Conservation (phyloP, 2,888 invertebrate genomes). For the Capitulum mitella region DNA sequence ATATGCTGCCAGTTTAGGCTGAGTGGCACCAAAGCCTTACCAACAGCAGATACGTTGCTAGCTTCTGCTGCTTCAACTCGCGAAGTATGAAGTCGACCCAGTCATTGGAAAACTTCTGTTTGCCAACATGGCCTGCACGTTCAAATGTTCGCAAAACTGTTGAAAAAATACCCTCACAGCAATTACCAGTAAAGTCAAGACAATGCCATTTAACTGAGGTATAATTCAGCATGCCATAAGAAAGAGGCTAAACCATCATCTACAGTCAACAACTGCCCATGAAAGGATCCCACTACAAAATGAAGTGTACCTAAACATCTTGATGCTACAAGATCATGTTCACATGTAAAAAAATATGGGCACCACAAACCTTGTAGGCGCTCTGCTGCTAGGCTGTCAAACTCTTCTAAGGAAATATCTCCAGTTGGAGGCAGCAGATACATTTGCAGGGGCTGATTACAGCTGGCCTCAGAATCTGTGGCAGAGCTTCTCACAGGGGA, state of each 20-base stretch:
- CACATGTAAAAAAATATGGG: slow-evolving; percentile 11
- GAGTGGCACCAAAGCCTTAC: too few species aligned
- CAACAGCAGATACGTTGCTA: slow-evolving; percentile 33
- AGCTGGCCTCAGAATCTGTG: background rate
- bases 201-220: background rate
- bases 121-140: slow-evolving; percentile 53
- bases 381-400: slow-evolving; percentile 79
- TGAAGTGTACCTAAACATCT: too few species aligned
- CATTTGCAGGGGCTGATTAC: slow-evolving; percentile 53
- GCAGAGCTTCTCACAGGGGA: too few species aligned
- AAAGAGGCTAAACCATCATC: background rate
- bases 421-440: slow-evolving; percentile 67
- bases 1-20: too few species aligned
- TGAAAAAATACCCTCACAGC: too few species aligned
- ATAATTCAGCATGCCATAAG: background rate
- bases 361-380: slow-evolving; percentile 53
- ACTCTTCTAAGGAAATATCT: slow-evolving; percentile 68
- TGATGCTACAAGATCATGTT: background rate
- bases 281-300: background rate
- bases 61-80: slow-evolving; percentile 57
- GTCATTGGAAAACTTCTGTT: slow-evolving; percentile 37
- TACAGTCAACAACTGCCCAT: background rate
- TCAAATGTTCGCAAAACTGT: slow-evolving; percentile 66
- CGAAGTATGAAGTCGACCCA: slow-evolving; percentile 49
- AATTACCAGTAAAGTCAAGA: too few species aligned